A percentile compares a stretch with the other conserved stretches of the same genome.
phyloP scores from a whole-genome alignment of 2,113 vertebrate species.

The Rostratula benghalensis region DNA sequence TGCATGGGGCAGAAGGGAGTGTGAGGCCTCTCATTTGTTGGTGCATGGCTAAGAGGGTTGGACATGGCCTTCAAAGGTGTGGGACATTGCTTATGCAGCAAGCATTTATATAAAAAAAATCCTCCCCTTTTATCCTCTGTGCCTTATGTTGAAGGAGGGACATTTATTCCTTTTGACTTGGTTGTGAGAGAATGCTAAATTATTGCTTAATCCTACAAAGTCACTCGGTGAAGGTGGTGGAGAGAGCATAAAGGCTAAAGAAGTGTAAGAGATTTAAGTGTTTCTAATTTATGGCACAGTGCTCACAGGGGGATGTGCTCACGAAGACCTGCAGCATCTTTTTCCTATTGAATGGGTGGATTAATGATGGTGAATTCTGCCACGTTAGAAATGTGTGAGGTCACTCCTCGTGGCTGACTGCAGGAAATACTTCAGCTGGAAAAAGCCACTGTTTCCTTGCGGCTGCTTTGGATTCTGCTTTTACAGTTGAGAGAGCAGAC shows the following conservation, averaged over 20 bases:
- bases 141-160: background rate
- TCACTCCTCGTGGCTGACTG: background rate
- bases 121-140: background rate
- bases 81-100: background rate
- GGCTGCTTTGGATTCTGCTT: conserved; percentile 48
- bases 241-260: conserved; percentile 28
- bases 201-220: background rate
- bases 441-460: conserved; percentile 44
- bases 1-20: background rate
- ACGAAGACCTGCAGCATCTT: conserved; percentile 7
- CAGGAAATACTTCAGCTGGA: conserved; percentile 34
- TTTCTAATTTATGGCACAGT: background rate
- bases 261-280: conserved; percentile 40
- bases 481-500: conserved; percentile 37
- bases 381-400: background rate
- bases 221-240: background rate
- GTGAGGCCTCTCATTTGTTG: background rate
- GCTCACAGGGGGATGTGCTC: background rate
- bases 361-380: conserved; percentile 26
- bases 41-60: background rate
- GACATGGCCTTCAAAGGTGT: background rate
- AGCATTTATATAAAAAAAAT: background rate
- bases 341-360: background rate
- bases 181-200: background rate
- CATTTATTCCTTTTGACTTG: background rate